Base-by-base conservation (phyloP, 2,113 vertebrate species). In the Serilophus lunatus region DNA sequence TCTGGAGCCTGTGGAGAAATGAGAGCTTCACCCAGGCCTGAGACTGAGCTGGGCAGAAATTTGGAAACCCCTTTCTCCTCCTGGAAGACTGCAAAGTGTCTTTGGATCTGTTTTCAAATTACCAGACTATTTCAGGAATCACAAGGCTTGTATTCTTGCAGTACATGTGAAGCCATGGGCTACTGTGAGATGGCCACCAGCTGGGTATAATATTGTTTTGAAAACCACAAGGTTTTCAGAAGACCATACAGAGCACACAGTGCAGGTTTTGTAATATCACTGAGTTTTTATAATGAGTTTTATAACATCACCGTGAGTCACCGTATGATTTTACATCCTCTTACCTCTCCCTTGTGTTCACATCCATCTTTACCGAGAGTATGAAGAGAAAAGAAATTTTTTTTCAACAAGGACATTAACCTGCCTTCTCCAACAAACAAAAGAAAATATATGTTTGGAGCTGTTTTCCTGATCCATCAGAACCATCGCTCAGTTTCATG, bases 221-320 rank as follows among this genome's bases (percentile, higher is more conserved):
- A n/a, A 51, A 89, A n/a, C 13, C 9, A 18, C 12, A 59, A 69
- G 12, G 14, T 51, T 50, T 26, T 13, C n/a, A 44, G 0, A 0
- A 91, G 33, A 9, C 36, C 12, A n/a, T n/a, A n/a, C n/a, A 6
- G 31, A 83, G 40, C 42, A 65, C 31, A 15, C 0, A 0, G 12
- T 26, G 13, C 9, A 51, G 42, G 10, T 59, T 91, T 84, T 64
- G 24, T 38, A 36, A 36, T 16, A 18, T 63, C 53, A 47, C 22
- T 94, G 45, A 47, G 45, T 47, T 47, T 47, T 47, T 47, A 47
- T 47, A 47, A 47, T 47, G 19, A 47, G 10, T 56, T 89, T 84
- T 64, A 26, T 36, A n/a, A 36, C 14, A 18, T 63, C 51, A 51
- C 22, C 53, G 60, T 40, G 53, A 68, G 36, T 40, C 57, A 47